These are phyloP conservation scores for Brachirus orientalis DNA, from an alignment of 2,113 vertebrate genomes.

Conservation along the genomic window DNA sequence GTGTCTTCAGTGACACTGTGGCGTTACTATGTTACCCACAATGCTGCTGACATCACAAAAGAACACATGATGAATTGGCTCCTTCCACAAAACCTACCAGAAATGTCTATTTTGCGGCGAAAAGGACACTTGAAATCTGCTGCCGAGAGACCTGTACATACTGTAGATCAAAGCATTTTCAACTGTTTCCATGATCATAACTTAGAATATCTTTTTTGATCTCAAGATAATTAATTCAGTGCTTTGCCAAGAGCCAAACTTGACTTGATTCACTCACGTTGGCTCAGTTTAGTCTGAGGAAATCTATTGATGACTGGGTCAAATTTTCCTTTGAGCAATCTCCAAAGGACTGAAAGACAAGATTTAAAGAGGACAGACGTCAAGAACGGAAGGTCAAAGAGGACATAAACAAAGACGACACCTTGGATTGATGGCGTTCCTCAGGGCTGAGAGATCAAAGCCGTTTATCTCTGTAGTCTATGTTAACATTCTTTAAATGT, in stretches of 20 bases:
- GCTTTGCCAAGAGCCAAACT: conserved; percentile 1
- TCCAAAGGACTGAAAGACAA: conserved; percentile 1
- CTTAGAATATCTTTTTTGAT: too few species aligned
- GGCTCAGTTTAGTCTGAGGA: background rate
- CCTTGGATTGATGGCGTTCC: background rate
- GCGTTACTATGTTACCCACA: conserved; percentile 3
- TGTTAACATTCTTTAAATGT: too few species aligned
- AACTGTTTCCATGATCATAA: too few species aligned
- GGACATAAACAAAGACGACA: background rate
- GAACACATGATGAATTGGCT: background rate
- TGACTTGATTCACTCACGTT: conserved; percentile 3
- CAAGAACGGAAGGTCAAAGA: background rate
- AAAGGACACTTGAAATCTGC: background rate
- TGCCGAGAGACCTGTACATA: too few species aligned
- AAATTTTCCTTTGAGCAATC: conserved; percentile 4
- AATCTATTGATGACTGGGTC: conserved; percentile 10
- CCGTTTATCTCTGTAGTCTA: too few species aligned
- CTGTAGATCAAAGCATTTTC: background rate
- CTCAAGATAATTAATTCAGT: too few species aligned
- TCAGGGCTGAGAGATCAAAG: too few species aligned
- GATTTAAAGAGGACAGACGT: conserved; percentile 8
- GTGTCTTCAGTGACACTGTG: conserved; percentile 18
- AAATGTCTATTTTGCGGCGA: background rate
- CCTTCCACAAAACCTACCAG: background rate
- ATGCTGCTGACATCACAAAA: background rate